phyloP scores from a whole-genome alignment of 2,113 vertebrate genomes.

The Corvus moneduloides region DNA sequence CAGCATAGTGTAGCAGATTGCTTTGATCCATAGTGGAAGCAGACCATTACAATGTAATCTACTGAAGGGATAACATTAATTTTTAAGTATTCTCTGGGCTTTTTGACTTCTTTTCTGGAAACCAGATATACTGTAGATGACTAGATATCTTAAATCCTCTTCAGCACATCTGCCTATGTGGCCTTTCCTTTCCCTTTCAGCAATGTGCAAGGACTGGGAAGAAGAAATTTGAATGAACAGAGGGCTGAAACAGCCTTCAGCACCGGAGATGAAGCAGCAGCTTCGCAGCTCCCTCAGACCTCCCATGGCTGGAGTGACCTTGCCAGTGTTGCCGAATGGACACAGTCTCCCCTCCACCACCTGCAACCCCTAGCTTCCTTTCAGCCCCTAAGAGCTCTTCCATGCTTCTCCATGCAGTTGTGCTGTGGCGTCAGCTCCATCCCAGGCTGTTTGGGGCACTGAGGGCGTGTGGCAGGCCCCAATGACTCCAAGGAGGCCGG shows the following conservation, averaged over 20 bases:
- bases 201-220: background rate
- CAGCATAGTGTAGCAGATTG: accelerated
- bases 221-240: background rate
- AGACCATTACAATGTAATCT: background rate
- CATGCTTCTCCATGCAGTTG: accelerated
- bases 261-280: background rate
- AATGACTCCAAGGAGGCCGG: accelerated
- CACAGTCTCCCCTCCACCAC: accelerated
- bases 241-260: background rate
- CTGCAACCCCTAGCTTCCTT: background rate
- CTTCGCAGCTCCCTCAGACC: background rate
- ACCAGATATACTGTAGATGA: background rate
- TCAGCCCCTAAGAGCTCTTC: background rate
- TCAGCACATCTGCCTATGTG: accelerated
- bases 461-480: accelerated
- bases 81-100: background rate
- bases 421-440: accelerated
- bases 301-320: accelerated
- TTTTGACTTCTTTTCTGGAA: background rate
- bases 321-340: accelerated
- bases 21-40: background rate
- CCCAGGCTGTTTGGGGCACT: accelerated
- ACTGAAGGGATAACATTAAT: background rate
- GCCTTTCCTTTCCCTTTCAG: background rate
- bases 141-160: background rate